Conservation (phyloP, 2,113 vertebrate genomes). For the Kobus ellipsiprymnus region DNA sequence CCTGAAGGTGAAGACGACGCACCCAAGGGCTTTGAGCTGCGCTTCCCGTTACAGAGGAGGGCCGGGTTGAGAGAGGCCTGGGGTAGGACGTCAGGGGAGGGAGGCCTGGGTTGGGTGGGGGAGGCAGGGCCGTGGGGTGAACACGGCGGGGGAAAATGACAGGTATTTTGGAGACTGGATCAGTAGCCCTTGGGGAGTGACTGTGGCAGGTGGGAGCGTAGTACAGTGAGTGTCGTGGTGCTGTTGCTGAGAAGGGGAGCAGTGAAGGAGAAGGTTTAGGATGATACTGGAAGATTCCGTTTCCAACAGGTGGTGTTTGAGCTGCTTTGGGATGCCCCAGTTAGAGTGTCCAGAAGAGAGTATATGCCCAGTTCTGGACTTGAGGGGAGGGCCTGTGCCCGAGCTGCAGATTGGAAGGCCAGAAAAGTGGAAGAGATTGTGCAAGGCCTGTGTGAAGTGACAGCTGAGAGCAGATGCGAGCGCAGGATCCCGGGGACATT, state of each 20-base stretch:
- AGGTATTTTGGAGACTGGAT: background rate
- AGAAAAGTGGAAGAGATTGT: too few species aligned
- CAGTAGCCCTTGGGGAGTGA: background rate
- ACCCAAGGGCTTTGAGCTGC: background rate
- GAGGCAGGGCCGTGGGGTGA: background rate
- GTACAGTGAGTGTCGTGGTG: background rate
- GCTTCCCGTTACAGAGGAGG: background rate
- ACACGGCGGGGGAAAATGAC: rapidly evolving
- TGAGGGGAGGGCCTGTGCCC: rapidly evolving
- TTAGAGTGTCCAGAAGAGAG: background rate
- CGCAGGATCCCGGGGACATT: background rate
- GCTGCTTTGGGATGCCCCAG: background rate
- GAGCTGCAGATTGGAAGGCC: background rate
- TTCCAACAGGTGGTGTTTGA: background rate
- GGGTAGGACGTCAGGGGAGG: background rate
- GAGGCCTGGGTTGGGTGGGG: background rate
- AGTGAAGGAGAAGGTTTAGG: background rate
- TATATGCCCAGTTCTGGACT: background rate
- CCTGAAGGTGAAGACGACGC: background rate
- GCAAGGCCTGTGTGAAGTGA: background rate
- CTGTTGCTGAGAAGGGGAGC: background rate
- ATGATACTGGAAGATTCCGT: rapidly evolving
- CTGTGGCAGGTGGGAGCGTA: rapidly evolving
- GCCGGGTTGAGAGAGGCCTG: background rate
- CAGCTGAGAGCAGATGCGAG: background rate